Conservation (phyloP, 2,888 invertebrate species). For the Boloria euphrosyne region DNA sequence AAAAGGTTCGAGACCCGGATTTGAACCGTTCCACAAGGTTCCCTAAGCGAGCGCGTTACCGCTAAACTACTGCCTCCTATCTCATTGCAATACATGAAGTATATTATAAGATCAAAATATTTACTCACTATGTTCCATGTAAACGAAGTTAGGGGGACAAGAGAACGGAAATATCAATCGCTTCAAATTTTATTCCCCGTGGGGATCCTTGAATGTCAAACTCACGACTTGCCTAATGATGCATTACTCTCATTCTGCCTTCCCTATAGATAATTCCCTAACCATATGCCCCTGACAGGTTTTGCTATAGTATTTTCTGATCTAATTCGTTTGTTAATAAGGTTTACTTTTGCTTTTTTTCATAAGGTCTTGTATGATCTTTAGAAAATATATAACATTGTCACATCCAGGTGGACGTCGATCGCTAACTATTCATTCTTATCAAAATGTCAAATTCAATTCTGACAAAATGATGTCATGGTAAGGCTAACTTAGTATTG, state of each 20-base stretch:
- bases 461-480: conserved; percentile 16
- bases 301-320: neutral
- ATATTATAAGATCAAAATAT: too few species aligned
- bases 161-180: conserved; percentile 55
- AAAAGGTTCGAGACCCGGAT: too few species aligned
- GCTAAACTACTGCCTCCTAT: too few species aligned
- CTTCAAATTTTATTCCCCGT: conserved; percentile 47
- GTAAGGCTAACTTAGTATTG: neutral
- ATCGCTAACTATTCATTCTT: conserved; percentile 45
- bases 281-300: conserved; percentile 16
- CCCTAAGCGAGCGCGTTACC: too few species aligned
- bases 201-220: conserved; percentile 54
- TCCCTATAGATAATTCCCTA: conserved; percentile 42
- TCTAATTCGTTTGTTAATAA: neutral
- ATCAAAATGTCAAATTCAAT: conserved; percentile 48
- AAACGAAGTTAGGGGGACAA: conserved; percentile 20
- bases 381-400: conserved; percentile 29
- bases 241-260: conserved; percentile 55
- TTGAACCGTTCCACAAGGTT: too few species aligned
- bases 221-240: conserved; percentile 57
- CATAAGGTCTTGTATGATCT: neutral
- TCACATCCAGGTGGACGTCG: conserved; percentile 45
- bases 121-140: neutral
- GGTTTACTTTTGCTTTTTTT: conserved; percentile 3
- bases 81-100: too few species aligned